Evolutionary conservation across 2,797 vertebrate genomes (phyloP), one percentile per base, ranked within the genome.

Genomic region (Enteromius trimaculatus): DNA sequence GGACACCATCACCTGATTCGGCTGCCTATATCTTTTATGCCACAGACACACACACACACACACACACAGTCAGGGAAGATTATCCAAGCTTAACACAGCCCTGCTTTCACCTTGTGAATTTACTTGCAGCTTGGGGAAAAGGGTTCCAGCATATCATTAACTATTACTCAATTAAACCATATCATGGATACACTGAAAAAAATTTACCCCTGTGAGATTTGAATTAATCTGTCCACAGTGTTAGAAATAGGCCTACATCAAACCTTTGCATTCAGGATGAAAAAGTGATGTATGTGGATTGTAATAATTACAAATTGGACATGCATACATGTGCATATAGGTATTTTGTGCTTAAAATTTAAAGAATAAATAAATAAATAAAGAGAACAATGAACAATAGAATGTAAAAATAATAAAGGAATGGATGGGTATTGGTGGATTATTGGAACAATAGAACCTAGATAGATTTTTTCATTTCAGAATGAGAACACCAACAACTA

Each of bases 71-170:
- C 71, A 69, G 17, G 6, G n/a, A 39, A 55, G 64, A 60, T 58
- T 77, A 77, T 83, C 23, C 49, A 26, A 44, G 37, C 62, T 82
- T 76, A 68, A 82, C 72, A 51, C 62, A 82, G 44, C 34, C 31
- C 31, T 66, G 60, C 71, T 71, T 58, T 81, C 69, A 64, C 79
- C 53, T 49, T 81, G 31, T 79, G 29, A 4, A 29, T 68, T 82
- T 66, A 23, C 34, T 29, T 39, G n/a, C 44, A 19, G 58, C 21
- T 66, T 64, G 68, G 53, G 74, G 29, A 74, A 66, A 82, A 47
- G 23, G 42, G n/a, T 82, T 66, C 34, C 80, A 82, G 44, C n/a
- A 82, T 53, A 74, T 75, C 31, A 53, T 75, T 39, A 74, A 39
- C 29, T 75, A 19, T 82, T 76, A 14, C 81, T 76, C 69, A 55